Evolutionary conservation across 2,113 vertebrate genomes (phyloP).

Genomic region (Anthoscopus minutus): DNA sequence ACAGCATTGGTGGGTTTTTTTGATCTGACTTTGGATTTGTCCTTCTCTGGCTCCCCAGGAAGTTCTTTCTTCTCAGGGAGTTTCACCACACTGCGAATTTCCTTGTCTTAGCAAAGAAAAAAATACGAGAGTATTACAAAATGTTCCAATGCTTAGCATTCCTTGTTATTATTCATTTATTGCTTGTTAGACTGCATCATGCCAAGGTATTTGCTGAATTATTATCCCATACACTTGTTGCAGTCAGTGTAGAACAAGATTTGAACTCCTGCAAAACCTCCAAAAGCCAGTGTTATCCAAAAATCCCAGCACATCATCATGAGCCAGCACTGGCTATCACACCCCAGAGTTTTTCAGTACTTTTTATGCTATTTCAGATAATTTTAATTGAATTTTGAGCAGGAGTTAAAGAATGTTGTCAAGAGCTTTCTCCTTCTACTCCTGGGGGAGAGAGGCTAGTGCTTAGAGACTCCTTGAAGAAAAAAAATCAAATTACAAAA

Average conservation of each 20-base stretch:
- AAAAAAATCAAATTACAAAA: neutral
- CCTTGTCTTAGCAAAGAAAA: constrained; percentile 73
- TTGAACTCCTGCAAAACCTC: neutral
- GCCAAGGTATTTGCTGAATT: neutral
- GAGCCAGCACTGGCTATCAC: neutral
- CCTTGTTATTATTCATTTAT: neutral
- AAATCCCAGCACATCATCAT: neutral
- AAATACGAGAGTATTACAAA: neutral
- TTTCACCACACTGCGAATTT: constrained; percentile 73
- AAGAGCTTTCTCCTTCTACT: neutral
- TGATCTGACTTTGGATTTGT: constrained; percentile 81
- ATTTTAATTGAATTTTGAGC: neutral
- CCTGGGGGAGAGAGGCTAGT: neutral
- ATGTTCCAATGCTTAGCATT: neutral
- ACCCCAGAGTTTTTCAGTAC: neutral
- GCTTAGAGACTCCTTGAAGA: neutral
- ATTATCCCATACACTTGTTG: neutral
- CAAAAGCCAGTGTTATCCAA: neutral
- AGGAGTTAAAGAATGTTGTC: neutral
- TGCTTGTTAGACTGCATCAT: neutral
- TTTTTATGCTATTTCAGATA: neutral
- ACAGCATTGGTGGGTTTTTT: constrained; percentile 79
- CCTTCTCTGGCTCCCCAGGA: constrained; percentile 76
- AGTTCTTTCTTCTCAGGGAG: constrained; percentile 76
- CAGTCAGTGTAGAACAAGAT: neutral